These are phyloP conservation scores for Pentalonia nigronervosa DNA, from an alignment of 1,140 invertebrate genomes.

Conservation along the genomic window DNA sequence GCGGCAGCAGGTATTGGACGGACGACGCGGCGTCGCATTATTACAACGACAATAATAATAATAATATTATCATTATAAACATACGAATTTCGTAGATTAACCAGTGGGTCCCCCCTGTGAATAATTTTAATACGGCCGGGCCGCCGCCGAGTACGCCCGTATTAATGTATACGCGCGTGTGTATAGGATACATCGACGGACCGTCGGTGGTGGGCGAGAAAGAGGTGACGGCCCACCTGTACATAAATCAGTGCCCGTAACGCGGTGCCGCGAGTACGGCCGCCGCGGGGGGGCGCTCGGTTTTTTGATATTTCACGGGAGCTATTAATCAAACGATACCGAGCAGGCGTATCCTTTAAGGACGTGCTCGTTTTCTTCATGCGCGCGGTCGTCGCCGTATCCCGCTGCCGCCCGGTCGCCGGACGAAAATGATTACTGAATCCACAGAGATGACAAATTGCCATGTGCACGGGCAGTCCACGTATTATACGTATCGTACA, in stretches of 20 bases:
- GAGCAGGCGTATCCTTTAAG: constrained; percentile 36
- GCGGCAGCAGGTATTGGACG: background rate
- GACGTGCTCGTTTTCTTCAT: constrained; percentile 33
- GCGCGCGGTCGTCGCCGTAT: background rate
- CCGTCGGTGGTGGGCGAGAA: no score
- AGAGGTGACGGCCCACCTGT: constrained; percentile 19
- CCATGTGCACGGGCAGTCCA: background rate
- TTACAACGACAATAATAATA: background rate
- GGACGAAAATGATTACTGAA: constrained; percentile 31
- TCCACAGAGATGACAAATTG: constrained; percentile 40
- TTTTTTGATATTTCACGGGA: constrained; percentile 54
- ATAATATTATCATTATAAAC: background rate
- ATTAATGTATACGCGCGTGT: background rate
- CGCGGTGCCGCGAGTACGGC: background rate
- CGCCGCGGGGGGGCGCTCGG: constrained; percentile 40
- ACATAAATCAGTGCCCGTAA: constrained; percentile 54
- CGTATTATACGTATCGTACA: background rate
- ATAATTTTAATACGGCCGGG: constrained; percentile 35
- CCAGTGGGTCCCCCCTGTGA: constrained; percentile 28
- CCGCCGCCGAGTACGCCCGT: background rate
- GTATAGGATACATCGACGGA: no score
- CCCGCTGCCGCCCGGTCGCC: background rate
- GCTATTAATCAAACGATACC: constrained; percentile 50
- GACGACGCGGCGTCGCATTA: background rate
- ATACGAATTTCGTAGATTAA: constrained; percentile 18